Conservation (phyloP, 1,140 invertebrate species). For the Cherax destructor region DNA sequence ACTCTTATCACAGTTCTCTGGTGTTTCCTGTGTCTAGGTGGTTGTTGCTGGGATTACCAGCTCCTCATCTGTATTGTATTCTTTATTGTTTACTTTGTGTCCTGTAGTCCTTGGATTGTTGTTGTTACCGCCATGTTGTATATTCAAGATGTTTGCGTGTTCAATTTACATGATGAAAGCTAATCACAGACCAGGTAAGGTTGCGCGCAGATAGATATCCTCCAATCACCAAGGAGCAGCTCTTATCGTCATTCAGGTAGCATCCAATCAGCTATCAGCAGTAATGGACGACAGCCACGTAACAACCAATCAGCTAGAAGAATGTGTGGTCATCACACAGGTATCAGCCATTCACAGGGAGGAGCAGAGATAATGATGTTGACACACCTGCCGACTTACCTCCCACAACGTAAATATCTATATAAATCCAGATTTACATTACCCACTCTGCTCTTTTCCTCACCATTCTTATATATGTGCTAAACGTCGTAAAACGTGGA, state of each 20-base stretch:
- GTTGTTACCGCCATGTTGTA: background rate
- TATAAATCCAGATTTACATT: too few relatives aligned
- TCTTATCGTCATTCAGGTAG: background rate
- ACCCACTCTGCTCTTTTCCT: too few relatives aligned
- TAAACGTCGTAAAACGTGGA: too few relatives aligned
- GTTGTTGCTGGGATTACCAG: too few relatives aligned
- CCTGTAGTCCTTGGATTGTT: too few relatives aligned
- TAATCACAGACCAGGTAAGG: constrained; percentile 1
- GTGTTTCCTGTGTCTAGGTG: too few relatives aligned
- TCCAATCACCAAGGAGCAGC: constrained; percentile 11
- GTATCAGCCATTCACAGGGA: constrained; percentile 3
- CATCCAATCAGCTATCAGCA: background rate
- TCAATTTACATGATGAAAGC: too few relatives aligned
- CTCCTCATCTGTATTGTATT: too few relatives aligned
- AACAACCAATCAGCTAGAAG: background rate
- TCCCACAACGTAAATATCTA: too few relatives aligned
- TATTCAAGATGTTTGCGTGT: background rate
- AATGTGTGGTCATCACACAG: background rate
- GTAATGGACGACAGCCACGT: background rate
- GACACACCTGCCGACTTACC: background rate
- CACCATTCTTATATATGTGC: too few relatives aligned
- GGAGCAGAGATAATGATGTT: constrained; percentile 14
- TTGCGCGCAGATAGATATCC: background rate
- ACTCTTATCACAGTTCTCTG: too few relatives aligned
- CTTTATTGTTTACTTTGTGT: too few relatives aligned